Evolutionary conservation across 2,888 invertebrate species (phyloP).

Genomic region (Agrotis segetum): DNA sequence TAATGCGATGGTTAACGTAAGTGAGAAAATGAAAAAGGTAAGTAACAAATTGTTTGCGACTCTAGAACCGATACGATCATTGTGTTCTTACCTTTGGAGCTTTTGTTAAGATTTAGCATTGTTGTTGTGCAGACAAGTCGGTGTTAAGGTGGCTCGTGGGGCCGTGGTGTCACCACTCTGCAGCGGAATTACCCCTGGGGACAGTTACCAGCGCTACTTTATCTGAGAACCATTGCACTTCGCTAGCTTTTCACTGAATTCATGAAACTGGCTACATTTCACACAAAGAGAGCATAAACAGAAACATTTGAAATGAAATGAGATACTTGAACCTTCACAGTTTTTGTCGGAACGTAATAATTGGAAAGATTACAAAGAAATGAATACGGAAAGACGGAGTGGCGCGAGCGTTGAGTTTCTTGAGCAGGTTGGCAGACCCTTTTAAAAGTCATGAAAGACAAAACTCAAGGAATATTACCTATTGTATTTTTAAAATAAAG

Average conservation of each 20-base stretch:
- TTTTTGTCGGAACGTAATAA: constrained; percentile 9
- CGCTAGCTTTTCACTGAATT: constrained; percentile 61
- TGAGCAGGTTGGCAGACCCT: neutral
- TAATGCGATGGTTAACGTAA: constrained; percentile 15
- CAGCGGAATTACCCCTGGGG: constrained; percentile 74
- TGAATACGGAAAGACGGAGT: constrained; percentile 3
- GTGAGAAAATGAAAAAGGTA: neutral
- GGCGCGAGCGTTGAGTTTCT: constrained; percentile 6
- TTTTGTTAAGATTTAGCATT: constrained; percentile 43
- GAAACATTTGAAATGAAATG: neutral
- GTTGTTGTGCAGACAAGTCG: constrained; percentile 64
- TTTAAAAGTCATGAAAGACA: neutral
- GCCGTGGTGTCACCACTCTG: constrained; percentile 66
- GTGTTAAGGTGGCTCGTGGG: constrained; percentile 64
- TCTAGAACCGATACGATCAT: constrained; percentile 25
- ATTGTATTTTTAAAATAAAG: no score
- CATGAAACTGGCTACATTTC: constrained; percentile 46
- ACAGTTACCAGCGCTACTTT: constrained; percentile 69
- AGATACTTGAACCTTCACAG: constrained; percentile 1
- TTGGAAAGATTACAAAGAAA: constrained; percentile 1
- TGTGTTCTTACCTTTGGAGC: constrained; percentile 24
- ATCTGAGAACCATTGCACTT: constrained; percentile 70
- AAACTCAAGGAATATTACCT: neutral
- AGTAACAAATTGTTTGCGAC: constrained; percentile 25
- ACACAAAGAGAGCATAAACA: constrained; percentile 1